These are phyloP conservation scores for Rotaria sp. DNA, from an alignment of 2,888 invertebrate genomes.

Conservation along the genomic window DNA sequence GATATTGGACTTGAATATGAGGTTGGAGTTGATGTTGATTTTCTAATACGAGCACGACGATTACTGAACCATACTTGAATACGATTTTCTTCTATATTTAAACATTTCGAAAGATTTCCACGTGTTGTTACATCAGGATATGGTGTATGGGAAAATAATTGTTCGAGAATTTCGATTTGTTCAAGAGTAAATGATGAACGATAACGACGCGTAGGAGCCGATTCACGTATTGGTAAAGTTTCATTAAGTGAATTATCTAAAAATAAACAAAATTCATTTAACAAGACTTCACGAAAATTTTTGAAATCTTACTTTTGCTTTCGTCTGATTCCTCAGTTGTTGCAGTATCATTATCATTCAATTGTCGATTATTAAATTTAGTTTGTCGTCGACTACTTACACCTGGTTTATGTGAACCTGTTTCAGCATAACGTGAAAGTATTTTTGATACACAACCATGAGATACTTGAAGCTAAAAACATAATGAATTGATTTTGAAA, in stretches of 20 bases:
- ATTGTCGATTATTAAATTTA: background rate
- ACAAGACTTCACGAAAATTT: no score
- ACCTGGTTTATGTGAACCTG: background rate
- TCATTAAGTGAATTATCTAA: background rate
- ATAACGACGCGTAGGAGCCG: slow-evolving; percentile 41
- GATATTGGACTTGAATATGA: no score
- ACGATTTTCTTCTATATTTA: background rate
- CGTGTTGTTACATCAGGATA: slow-evolving; percentile 49
- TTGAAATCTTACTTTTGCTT: background rate
- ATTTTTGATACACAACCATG: background rate
- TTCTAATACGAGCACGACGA: background rate
- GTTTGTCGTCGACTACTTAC: background rate
- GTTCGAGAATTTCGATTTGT: slow-evolving; percentile 47
- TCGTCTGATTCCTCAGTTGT: background rate
- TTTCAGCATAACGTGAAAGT: background rate
- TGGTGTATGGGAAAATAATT: slow-evolving; percentile 48
- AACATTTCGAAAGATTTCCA: slow-evolving; percentile 45
- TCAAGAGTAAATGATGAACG: slow-evolving; percentile 49
- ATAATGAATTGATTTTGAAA: background rate
- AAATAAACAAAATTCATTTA: no score
- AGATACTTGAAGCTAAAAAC: background rate
- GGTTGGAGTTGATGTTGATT: background rate
- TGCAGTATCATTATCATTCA: background rate
- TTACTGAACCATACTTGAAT: slow-evolving; percentile 15
- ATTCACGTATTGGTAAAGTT: background rate